Evolutionary conservation across 2,888 invertebrate species (phyloP).

Genomic region (Capitulum mitella): DNA sequence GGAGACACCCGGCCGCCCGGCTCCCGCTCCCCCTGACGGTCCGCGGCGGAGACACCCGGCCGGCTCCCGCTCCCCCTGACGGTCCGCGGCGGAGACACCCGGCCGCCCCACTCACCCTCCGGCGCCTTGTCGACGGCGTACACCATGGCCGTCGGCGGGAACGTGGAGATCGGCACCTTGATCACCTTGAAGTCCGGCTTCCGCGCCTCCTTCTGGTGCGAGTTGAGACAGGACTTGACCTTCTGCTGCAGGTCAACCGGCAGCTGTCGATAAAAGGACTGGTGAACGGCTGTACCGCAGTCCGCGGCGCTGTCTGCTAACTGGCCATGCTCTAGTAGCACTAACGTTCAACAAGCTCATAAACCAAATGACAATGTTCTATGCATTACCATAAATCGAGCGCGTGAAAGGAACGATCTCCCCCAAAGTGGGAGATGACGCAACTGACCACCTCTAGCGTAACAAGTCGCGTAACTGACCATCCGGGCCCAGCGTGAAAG

Average conservation of each 20-base stretch:
- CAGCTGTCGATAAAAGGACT: slow-evolving; percentile 55
- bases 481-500: background rate
- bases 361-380: background rate
- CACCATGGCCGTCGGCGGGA: slow-evolving; percentile 78
- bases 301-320: background rate
- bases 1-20: no score
- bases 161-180: slow-evolving; percentile 67
- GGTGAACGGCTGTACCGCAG: no score
- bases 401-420: no score
- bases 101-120: background rate
- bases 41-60: no score
- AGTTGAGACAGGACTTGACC: slow-evolving; percentile 51
- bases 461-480: no score
- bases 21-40: no score
- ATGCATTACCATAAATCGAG: background rate
- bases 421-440: no score
- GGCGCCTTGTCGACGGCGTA: slow-evolving; percentile 42
- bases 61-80: no score
- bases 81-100: no score
- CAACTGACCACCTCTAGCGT: no score
- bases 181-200: slow-evolving; percentile 55
- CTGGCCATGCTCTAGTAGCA: no score
- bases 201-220: slow-evolving; percentile 38
- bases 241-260: slow-evolving; percentile 85
- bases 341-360: no score